These are phyloP conservation scores for Campoletis sonorensis DNA, from an alignment of 1,140 invertebrate species.

Conservation along the genomic window DNA sequence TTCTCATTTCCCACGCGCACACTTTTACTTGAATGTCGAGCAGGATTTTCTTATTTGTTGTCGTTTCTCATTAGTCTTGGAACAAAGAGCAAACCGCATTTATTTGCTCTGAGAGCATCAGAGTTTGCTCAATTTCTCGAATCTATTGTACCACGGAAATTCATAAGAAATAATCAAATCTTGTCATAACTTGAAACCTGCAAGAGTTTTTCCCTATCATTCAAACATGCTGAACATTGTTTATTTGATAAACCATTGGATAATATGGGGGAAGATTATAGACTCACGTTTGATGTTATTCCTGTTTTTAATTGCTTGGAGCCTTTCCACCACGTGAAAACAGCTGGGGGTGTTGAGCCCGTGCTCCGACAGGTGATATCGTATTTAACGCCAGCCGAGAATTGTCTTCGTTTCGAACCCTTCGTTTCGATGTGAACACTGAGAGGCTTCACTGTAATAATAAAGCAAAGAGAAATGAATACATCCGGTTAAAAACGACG, in stretches of 20 bases:
- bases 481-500: neutral
- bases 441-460: slow-evolving; percentile 79
- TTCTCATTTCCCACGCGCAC: neutral
- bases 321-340: slow-evolving; percentile 82
- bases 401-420: slow-evolving; percentile 73
- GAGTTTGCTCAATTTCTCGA: neutral
- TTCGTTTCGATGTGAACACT: slow-evolving; percentile 75
- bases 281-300: slow-evolving; percentile 76
- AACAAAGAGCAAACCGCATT: neutral
- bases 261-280: neutral
- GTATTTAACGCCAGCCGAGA: slow-evolving; percentile 79
- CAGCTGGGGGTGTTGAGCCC: slow-evolving; percentile 81
- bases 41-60: neutral
- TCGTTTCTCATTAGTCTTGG: neutral
- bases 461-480: neutral
- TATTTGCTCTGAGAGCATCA: neutral
- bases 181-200: neutral
- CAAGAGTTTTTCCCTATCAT: neutral
- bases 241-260: neutral
- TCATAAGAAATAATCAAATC: neutral
- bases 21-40: neutral
- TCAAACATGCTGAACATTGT: no score
- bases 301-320: slow-evolving; percentile 76
- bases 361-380: slow-evolving; percentile 80
- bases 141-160: neutral